phyloP scores from a whole-genome alignment of 2,797 vertebrate genomes.

The Amblyraja radiata region DNA sequence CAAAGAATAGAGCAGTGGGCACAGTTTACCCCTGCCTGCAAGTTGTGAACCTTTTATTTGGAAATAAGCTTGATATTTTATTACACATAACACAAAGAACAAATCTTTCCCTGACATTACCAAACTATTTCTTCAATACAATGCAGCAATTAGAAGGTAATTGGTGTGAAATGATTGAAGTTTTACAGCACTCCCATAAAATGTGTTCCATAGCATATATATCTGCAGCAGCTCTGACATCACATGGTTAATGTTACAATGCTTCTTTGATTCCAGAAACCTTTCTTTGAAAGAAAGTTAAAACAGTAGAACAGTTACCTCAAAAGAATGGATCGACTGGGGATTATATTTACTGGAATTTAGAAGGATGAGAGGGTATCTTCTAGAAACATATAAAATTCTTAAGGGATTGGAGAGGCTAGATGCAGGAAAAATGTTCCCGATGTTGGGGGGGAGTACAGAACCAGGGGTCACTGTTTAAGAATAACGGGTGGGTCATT shows the following conservation, averaged over 20 bases:
- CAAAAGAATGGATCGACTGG: not conserved
- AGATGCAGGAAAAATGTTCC: too few relatives aligned
- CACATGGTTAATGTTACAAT: not conserved
- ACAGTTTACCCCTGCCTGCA: not conserved
- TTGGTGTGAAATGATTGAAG: not conserved
- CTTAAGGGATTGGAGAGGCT: too few relatives aligned
- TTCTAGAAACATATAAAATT: too few relatives aligned
- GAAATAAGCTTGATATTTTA: not conserved
- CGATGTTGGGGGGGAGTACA: too few relatives aligned
- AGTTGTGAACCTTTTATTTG: not conserved
- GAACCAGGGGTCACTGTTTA: too few relatives aligned
- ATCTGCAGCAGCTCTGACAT: not conserved
- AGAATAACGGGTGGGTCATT: too few relatives aligned
- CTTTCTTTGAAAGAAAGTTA: too few relatives aligned
- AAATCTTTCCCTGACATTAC: not conserved
- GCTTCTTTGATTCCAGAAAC: not conserved
- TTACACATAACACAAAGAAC: not conserved
- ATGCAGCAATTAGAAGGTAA: not conserved
- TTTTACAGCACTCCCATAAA: not conserved
- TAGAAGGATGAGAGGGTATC: too few relatives aligned
- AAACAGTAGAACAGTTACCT: not conserved
- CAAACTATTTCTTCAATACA: not conserved
- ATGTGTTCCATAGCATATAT: too few relatives aligned
- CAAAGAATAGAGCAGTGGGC: not conserved
- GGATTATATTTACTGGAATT: too few relatives aligned